phyloP scores from a whole-genome alignment of 2,113 vertebrate genomes.

The Siniperca chuatsi region DNA sequence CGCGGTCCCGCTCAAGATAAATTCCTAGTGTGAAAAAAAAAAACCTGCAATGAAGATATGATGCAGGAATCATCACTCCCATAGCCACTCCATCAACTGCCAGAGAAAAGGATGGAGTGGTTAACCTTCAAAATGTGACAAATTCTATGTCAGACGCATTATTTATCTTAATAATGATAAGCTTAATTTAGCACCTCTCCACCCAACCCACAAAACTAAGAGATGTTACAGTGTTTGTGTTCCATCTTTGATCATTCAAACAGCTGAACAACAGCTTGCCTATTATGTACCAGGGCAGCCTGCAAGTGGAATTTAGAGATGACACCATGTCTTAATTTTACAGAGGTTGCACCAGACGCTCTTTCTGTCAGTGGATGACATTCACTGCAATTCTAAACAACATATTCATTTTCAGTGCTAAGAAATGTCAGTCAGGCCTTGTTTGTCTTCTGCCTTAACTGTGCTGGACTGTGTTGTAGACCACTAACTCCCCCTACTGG shows the following conservation, averaged over 20 bases:
- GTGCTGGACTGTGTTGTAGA: constrained; percentile 54
- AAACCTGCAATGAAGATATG: constrained; percentile 33
- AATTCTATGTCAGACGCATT: constrained; percentile 48
- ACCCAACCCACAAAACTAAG: constrained; percentile 41
- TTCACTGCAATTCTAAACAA: constrained; percentile 63
- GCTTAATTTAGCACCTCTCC: constrained; percentile 65
- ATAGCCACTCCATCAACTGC: constrained; percentile 42
- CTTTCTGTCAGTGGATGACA: constrained; percentile 57
- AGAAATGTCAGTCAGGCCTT: constrained; percentile 50
- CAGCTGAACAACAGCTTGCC: constrained; percentile 55
- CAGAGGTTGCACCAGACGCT: constrained; percentile 67
- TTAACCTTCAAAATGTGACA: constrained; percentile 76
- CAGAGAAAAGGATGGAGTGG: constrained; percentile 55
- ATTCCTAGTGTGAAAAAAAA: constrained; percentile 3
- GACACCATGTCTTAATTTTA: constrained; percentile 66
- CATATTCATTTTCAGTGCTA: constrained; percentile 65
- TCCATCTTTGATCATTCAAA: constrained; percentile 54
- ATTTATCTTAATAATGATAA: constrained; percentile 72
- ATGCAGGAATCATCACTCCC: constrained; percentile 55
- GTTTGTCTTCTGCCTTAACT: constrained; percentile 12
- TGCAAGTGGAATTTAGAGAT: constrained; percentile 51
- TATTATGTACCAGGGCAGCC: constrained; percentile 40
- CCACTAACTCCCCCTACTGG: constrained; percentile 84
- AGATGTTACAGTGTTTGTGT: constrained; percentile 45
- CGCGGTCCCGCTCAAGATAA: constrained; percentile 38